These are phyloP conservation scores for Gambelia wislizenii DNA, from an alignment of 2,797 vertebrate species.

Conservation along the genomic window DNA sequence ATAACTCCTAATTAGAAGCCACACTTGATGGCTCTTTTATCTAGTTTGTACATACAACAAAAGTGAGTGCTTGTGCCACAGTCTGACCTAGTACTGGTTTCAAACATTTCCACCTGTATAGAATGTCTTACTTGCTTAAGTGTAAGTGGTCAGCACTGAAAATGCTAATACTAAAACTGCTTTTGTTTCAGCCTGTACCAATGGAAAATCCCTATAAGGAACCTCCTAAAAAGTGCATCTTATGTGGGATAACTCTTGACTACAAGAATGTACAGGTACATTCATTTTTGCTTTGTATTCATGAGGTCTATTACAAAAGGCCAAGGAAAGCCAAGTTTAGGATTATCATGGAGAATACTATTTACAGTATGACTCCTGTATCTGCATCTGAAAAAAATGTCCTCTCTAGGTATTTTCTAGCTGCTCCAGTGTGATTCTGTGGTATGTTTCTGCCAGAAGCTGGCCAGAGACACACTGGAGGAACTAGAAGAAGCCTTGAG, in stretches of 20 bases:
- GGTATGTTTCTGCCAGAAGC: no score
- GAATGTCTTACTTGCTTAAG: not conserved
- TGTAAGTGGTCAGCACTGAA: not conserved
- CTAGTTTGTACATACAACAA: not conserved
- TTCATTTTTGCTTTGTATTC: not conserved
- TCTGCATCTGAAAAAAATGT: no score
- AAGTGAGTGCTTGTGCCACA: not conserved
- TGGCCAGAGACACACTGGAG: no score
- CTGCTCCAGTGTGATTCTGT: no score
- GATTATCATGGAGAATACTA: not conserved
- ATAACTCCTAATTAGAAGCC: not conserved
- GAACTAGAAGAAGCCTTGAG: no score
- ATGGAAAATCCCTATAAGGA: conserved; percentile 93
- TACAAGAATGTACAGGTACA: conserved; percentile 94
- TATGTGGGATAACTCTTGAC: conserved; percentile 87
- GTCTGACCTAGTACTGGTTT: not conserved
- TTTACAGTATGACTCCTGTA: no score
- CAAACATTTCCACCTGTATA: not conserved
- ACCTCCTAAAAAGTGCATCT: conserved; percentile 84
- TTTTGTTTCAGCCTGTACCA: conserved; percentile 80
- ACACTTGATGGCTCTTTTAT: not conserved
- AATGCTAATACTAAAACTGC: not conserved
- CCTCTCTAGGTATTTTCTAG: no score
- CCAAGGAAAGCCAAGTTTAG: not conserved
- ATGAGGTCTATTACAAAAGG: not conserved